phyloP scores from a whole-genome alignment of 2,888 invertebrate genomes.

The Branchellion lobata region DNA sequence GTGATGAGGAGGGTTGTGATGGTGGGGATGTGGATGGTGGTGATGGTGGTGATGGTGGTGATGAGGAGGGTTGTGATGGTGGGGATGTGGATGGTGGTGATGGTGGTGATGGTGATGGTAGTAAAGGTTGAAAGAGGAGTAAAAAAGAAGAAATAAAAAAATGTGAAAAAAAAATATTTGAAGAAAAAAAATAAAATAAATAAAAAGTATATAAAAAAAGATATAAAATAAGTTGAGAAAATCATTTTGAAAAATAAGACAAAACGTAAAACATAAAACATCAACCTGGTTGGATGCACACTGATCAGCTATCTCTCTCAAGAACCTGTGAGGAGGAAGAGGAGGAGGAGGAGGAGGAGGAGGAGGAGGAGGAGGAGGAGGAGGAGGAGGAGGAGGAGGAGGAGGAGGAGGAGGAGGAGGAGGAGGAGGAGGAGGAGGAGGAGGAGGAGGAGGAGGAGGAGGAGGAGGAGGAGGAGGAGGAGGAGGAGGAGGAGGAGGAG shows the following conservation, averaged over 20 bases:
- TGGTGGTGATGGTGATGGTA: neutral
- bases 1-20: neutral
- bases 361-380: neutral
- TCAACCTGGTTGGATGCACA: neutral
- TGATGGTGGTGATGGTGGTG: neutral
- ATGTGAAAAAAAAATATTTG: no score
- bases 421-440: neutral
- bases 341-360: neutral
- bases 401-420: neutral
- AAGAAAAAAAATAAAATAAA: no score
- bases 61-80: neutral
- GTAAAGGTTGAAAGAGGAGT: neutral
- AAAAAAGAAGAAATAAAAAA: conserved; percentile 1
- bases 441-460: neutral
- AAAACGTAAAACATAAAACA: no score
- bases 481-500: no score
- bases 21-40: neutral
- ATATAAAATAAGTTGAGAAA: no score
- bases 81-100: neutral
- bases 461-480: neutral
- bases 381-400: neutral
- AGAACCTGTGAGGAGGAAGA: neutral
- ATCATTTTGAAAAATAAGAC: no score
- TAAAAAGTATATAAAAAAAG: no score
- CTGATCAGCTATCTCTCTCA: neutral